A percentile compares a stretch with the other conserved stretches of the same genome.
phyloP scores from a whole-genome alignment of 2,113 vertebrate species.

The Phalacrocorax aristotelis region DNA sequence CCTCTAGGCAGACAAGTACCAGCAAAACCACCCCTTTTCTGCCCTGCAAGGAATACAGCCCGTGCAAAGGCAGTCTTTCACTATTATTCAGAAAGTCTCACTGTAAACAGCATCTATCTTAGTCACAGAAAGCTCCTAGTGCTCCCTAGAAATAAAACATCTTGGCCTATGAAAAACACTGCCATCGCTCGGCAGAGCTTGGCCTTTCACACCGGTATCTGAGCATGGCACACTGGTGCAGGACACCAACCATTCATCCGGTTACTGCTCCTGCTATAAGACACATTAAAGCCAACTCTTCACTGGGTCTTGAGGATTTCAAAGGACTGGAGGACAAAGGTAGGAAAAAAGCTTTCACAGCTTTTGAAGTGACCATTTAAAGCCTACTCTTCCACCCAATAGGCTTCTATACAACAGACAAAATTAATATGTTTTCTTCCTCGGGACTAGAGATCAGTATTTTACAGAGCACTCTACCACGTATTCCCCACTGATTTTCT shows the following conservation, averaged over 20 bases:
- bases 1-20: neutral
- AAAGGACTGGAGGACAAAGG: neutral
- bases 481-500: neutral
- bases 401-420: neutral
- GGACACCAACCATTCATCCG: neutral
- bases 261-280: neutral
- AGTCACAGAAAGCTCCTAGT: neutral
- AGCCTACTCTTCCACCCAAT: neutral
- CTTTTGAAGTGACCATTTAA: constrained; percentile 61
- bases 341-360: neutral
- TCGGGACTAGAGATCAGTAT: neutral
- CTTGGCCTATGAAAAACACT: neutral
- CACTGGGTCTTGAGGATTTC: neutral
- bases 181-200: neutral
- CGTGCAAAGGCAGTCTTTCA: too few relatives aligned
- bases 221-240: neutral
- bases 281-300: neutral
- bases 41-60: neutral
- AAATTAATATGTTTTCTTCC: neutral
- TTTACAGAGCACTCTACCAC: neutral
- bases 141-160: neutral
- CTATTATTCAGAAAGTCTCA: neutral
- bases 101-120: neutral
- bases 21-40: neutral
- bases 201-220: too few relatives aligned